Base-by-base conservation (phyloP, 2,113 vertebrate species). In the Argyrosomus japonicus region DNA sequence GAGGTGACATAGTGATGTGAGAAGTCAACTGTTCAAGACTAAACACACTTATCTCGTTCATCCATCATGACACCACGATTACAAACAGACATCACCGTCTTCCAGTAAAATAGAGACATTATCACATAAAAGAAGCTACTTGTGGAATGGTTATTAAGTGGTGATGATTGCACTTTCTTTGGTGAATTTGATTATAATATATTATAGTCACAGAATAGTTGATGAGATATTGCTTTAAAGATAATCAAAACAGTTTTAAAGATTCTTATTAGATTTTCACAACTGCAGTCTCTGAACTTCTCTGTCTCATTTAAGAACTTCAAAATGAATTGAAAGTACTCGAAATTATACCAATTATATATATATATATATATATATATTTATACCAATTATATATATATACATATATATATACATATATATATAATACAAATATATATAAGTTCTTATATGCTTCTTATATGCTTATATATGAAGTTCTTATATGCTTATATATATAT, bases 181-280 rank as follows among this genome's bases (percentile, higher is more conserved):
- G 36, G 60, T 72, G 74, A 51, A 65, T 47, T 36, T 18, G 11
- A 15, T 18, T 19, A 40, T 21, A 53, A 32, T n/a, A 43, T 4
- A 32, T 2, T 9, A 50, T n/a, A 12, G 69, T 45, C 7, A 12
- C n/a, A 80, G 25, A 80, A 60, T 11, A 81, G 62, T 15, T 21
- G 9, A 36, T 29, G 11, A 60, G 11, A 65, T 85, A 27, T 88
- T 76, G 83, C 68, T 73, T 72, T 54, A 5, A 62, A 65, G 51
- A 77, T 13, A 10, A 57, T 8, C 8, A 9, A 17, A 50, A n/a
- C 21, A 36, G 15, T 29, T 69, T 50, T 79, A 32, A 68, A 27
- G 25, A 27, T 27, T 27, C 25, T 27, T 27, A 2, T 27, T 27
- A 27, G 25, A 27, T 27, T 29, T 29, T 29, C 29, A 29, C 29